Conservation (phyloP, 2,113 vertebrate species). For the Brienomyrus longianalis region DNA sequence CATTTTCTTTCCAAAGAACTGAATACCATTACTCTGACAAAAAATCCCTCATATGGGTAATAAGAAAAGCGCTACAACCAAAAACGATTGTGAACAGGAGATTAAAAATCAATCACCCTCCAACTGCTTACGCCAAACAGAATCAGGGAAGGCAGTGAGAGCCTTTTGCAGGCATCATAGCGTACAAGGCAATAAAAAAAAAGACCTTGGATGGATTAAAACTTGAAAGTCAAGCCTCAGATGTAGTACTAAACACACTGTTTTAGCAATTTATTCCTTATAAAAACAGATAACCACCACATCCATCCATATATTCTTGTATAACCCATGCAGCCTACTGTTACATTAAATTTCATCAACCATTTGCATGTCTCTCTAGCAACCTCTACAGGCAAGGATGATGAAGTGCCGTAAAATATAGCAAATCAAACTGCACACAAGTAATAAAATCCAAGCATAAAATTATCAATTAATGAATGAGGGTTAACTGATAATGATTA, state of each 20-base stretch:
- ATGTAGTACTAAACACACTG: not conserved
- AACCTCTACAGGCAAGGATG: not conserved
- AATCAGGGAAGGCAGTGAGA: not conserved
- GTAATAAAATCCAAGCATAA: not conserved
- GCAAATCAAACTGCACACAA: not conserved
- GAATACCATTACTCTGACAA: not conserved
- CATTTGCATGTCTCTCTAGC: not conserved
- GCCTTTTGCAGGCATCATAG: not conserved
- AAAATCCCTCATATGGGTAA: not conserved
- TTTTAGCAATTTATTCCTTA: not conserved
- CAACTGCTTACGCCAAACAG: not conserved
- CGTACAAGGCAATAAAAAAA: not conserved
- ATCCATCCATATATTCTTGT: not conserved
- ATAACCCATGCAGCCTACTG: not conserved
- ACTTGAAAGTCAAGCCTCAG: not conserved
- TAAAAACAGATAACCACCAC: not conserved
- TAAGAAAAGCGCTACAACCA: not conserved
- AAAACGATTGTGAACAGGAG: not conserved
- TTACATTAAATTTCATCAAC: not conserved
- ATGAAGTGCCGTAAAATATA: not conserved
- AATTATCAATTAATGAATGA: not conserved
- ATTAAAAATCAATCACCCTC: not conserved
- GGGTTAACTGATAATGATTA: not conserved
- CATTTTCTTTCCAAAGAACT: not conserved
- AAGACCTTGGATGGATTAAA: not conserved